Percentiles rank a stretch among this genome's conserved stretches.
Evolutionary conservation across 1,140 invertebrate species (phyloP).

Genomic region (Homarus americanus): DNA sequence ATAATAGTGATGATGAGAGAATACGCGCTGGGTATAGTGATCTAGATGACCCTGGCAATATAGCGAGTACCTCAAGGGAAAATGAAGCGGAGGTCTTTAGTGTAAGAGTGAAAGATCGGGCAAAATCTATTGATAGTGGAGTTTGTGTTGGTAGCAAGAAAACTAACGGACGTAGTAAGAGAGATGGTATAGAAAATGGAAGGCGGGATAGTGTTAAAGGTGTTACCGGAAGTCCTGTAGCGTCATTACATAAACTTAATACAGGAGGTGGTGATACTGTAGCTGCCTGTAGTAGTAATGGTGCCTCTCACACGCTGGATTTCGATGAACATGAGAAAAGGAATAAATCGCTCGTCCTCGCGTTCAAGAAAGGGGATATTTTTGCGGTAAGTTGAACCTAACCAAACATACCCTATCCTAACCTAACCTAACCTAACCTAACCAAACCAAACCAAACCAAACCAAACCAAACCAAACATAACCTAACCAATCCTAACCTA

Average conservation of each 20-base stretch:
- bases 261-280: background rate
- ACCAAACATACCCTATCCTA: too few relatives aligned
- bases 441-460: too few relatives aligned
- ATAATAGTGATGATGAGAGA: conserved; percentile 53
- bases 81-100: background rate
- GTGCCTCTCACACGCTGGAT: background rate
- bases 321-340: background rate
- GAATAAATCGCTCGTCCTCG: conserved; percentile 8
- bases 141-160: conserved; percentile 48
- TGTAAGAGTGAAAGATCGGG: conserved; percentile 44
- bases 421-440: too few relatives aligned
- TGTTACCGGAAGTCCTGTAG: background rate
- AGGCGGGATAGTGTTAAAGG: background rate
- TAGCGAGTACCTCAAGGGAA: conserved; percentile 3
- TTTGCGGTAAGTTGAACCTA: conserved; percentile 64
- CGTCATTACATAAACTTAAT: background rate
- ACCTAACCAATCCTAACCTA: too few relatives aligned
- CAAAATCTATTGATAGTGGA: conserved; percentile 55
- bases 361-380: conserved; percentile 48
- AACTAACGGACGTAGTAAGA: conserved; percentile 27
- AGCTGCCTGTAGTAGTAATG: background rate
- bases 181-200: conserved; percentile 37
- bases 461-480: too few relatives aligned
- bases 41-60: background rate
- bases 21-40: background rate